phyloP scores from a whole-genome alignment of 2,113 vertebrate genomes.

The Copsychus sechellarum region DNA sequence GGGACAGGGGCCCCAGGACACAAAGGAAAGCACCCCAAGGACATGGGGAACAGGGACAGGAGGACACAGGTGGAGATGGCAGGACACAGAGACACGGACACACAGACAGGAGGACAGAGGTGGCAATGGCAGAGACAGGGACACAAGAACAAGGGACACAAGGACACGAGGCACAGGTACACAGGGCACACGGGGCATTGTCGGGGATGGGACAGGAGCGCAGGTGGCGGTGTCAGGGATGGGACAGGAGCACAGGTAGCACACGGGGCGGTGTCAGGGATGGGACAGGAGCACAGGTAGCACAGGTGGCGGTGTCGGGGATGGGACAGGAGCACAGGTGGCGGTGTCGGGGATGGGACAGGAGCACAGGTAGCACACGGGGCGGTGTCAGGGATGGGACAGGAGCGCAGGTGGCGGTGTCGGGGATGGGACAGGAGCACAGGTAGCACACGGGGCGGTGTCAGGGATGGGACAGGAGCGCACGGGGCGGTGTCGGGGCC shows the following conservation, averaged over 20 bases:
- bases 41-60: fast-evolving
- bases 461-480: too few species aligned
- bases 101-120: fast-evolving
- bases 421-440: too few species aligned
- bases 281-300: background rate
- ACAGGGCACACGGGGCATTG: fast-evolving
- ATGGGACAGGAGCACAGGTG: background rate
- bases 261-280: too few species aligned
- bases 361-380: background rate
- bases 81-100: too few species aligned
- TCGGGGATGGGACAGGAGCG: background rate
- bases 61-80: background rate
- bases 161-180: background rate
- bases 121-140: background rate
- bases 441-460: background rate
- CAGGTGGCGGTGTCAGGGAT: background rate
- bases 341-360: background rate
- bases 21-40: background rate
- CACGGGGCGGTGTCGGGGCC: too few species aligned
- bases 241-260: background rate
- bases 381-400: background rate
- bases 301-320: background rate
- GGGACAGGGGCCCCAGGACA: too few species aligned
- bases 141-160: background rate
- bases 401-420: background rate